phyloP scores from a whole-genome alignment of 2,888 invertebrate species.

The Trypoxylon attenuatum region DNA sequence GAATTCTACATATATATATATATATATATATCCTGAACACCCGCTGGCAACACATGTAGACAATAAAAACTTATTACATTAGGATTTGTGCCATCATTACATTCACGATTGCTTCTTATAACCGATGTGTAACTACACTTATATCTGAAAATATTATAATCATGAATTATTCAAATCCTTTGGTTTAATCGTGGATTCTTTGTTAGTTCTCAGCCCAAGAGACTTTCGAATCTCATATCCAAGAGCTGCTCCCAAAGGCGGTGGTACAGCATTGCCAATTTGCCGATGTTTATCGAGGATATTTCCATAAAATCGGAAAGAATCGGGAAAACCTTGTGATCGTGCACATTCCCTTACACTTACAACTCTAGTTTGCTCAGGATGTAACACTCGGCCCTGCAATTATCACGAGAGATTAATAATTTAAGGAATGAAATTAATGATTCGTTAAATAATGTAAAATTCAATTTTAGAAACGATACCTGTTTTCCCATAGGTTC shows the following conservation, averaged over 20 bases:
- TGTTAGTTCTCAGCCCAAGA: background rate
- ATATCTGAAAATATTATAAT: background rate
- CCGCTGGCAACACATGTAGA: conserved; percentile 12
- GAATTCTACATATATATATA: conserved; percentile 22
- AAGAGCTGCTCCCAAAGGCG: conserved; percentile 85
- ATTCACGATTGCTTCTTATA: background rate
- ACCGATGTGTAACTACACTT: conserved; percentile 3
- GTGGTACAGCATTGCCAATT: conserved; percentile 93
- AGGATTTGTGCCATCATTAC: conserved; percentile 7
- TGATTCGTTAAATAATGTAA: too few relatives aligned
- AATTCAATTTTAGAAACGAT: too few relatives aligned
- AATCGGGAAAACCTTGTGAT: conserved; percentile 89
- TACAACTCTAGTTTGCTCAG: conserved; percentile 86
- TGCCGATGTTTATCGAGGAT: conserved; percentile 88
- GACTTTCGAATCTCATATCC: conserved; percentile 82
- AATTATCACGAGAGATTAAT: too few relatives aligned
- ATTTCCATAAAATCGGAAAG: conserved; percentile 84
- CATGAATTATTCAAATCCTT: conserved; percentile 8
- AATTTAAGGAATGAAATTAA: background rate
- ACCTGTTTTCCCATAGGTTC: conserved; percentile 94
- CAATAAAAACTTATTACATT: conserved; percentile 12
- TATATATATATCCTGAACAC: conserved; percentile 14
- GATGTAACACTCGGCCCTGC: conserved; percentile 87
- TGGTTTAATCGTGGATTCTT: background rate
- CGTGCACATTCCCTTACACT: conserved; percentile 92